These are phyloP conservation scores for Numida meleagris DNA, from an alignment of 2,113 vertebrate genomes.

Conservation along the genomic window DNA sequence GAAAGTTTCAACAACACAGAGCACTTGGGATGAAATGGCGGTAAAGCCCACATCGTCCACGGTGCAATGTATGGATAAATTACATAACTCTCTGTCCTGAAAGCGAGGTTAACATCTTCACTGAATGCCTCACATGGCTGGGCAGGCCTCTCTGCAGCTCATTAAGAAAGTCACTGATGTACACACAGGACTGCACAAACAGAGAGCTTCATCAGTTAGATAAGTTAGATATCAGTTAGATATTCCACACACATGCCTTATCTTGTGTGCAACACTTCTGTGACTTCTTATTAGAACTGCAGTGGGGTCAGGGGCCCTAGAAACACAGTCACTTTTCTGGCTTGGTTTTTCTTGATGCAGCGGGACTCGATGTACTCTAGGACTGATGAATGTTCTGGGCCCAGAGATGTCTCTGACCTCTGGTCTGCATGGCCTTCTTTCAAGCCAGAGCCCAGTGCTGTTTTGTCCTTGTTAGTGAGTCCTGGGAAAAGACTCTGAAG, in stretches of 20 bases:
- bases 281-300: accelerated
- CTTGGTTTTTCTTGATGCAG: neutral
- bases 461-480: neutral
- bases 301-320: neutral
- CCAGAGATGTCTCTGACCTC: neutral
- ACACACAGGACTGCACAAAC: neutral
- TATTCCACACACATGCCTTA: neutral
- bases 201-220: neutral
- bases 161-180: neutral
- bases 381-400: accelerated
- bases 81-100: neutral
- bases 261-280: neutral
- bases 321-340: neutral
- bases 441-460: neutral
- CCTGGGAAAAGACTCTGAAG: neutral
- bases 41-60: accelerated
- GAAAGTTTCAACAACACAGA: neutral
- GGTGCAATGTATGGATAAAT: accelerated
- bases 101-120: accelerated
- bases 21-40: neutral
- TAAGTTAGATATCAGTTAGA: neutral
- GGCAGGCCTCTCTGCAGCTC: neutral
- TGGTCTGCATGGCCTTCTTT: neutral
- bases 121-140: neutral
- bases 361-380: neutral